Evolutionary conservation across 2,888 invertebrate species (phyloP).

Genomic region (Dasysyrphus tricinctus): DNA sequence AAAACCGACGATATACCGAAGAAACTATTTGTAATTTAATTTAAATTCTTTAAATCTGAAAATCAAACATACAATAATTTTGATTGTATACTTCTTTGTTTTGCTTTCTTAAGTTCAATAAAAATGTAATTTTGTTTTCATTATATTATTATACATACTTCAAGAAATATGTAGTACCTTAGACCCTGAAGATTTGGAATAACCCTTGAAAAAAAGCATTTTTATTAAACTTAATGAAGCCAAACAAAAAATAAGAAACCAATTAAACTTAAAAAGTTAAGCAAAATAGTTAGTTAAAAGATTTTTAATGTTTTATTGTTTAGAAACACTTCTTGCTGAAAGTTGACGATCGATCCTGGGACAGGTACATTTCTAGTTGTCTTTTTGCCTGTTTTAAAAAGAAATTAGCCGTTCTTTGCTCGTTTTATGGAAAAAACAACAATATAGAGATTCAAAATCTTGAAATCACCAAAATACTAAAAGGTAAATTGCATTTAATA

Average conservation of each 20-base stretch:
- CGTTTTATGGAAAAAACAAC: conserved; percentile 10
- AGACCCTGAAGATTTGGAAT: too few species aligned
- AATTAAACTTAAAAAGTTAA: too few species aligned
- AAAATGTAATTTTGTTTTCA: too few species aligned
- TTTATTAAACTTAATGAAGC: too few species aligned
- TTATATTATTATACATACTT: too few species aligned
- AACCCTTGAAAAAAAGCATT: too few species aligned
- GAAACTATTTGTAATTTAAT: neutral
- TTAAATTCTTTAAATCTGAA: neutral
- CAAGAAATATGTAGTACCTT: too few species aligned
- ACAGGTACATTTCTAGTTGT: neutral
- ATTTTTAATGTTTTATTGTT: neutral
- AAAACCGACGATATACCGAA: neutral
- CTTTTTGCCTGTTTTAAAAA: neutral
- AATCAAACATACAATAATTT: too few species aligned
- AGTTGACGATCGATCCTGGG: conserved; percentile 1
- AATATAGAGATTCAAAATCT: conserved; percentile 5
- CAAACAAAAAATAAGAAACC: too few species aligned
- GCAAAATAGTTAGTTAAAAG: too few species aligned
- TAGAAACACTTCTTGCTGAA: neutral
- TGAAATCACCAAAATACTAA: neutral
- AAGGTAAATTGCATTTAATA: neutral
- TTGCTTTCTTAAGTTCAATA: too few species aligned
- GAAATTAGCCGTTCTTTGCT: neutral
- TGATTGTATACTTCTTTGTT: too few species aligned